phyloP scores from a whole-genome alignment of 2,113 vertebrate genomes.

The Charadrius vociferus region DNA sequence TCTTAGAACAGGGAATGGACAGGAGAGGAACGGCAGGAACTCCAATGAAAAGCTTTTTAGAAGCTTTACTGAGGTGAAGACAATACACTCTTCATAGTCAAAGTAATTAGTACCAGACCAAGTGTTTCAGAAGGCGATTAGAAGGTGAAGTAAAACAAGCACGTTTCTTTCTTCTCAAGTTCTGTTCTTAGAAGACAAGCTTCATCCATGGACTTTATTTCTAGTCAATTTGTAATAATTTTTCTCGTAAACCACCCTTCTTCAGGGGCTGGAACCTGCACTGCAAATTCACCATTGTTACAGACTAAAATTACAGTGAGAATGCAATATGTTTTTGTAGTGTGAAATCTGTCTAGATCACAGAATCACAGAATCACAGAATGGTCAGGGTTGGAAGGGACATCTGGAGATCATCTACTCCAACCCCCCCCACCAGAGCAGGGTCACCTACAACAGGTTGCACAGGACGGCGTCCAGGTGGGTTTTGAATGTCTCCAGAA shows the following conservation, averaged over 20 bases:
- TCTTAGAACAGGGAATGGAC: background rate
- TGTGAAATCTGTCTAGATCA: background rate
- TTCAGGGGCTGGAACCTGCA: background rate
- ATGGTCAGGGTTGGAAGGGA: too few relatives aligned
- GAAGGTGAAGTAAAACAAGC: slow-evolving; percentile 22
- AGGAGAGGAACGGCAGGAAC: background rate
- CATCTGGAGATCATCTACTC: too few relatives aligned
- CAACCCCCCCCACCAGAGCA: too few relatives aligned
- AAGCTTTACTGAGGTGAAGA: background rate
- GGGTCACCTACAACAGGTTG: too few relatives aligned
- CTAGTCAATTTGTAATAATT: background rate
- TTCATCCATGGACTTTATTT: slow-evolving; percentile 33
- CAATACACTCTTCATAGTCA: background rate
- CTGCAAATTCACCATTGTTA: background rate
- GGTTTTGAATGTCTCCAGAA: too few relatives aligned
- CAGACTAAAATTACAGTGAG: background rate
- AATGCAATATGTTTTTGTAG: background rate
- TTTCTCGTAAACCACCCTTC: background rate
- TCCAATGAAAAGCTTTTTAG: background rate
- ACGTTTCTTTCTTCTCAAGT: background rate
- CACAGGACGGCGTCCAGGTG: too few relatives aligned
- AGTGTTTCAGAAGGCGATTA: slow-evolving; percentile 56
- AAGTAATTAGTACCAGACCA: slow-evolving; percentile 1
- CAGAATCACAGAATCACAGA: too few relatives aligned
- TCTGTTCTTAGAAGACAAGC: slow-evolving; percentile 40